phyloP scores from a whole-genome alignment of 2,888 invertebrate genomes.

The Aporophyla lueneburgensis region DNA sequence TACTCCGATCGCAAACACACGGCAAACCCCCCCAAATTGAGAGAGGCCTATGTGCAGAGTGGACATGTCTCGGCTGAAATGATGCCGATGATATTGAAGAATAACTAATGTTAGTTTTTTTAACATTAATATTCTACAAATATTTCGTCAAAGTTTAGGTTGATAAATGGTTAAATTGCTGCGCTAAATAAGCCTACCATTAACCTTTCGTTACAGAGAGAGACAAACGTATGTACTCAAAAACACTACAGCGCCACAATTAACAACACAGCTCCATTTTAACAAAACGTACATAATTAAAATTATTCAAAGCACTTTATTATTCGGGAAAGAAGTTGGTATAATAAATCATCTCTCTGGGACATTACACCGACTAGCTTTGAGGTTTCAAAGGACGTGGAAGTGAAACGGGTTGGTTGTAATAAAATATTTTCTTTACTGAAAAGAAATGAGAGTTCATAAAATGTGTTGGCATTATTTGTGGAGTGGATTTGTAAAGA shows the following conservation, averaged over 20 bases:
- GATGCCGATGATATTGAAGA: too few relatives aligned
- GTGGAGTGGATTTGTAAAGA: conserved; percentile 12
- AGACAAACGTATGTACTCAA: too few relatives aligned
- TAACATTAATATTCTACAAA: too few relatives aligned
- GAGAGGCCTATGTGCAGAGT: too few relatives aligned
- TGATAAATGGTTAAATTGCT: too few relatives aligned
- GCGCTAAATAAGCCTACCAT: too few relatives aligned
- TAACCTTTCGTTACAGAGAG: too few relatives aligned
- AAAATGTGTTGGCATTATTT: conserved; percentile 38
- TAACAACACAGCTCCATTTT: conserved; percentile 20
- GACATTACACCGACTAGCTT: conserved; percentile 24
- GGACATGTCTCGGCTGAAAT: too few relatives aligned
- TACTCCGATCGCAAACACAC: too few relatives aligned
- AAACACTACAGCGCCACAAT: conserved; percentile 18
- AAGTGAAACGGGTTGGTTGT: conserved; percentile 39
- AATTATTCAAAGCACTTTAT: conserved; percentile 32
- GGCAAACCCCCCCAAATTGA: too few relatives aligned
- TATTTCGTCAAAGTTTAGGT: too few relatives aligned
- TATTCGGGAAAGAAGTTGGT: conserved; percentile 36
- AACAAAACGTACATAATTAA: conserved; percentile 21
- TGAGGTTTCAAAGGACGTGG: conserved; percentile 33
- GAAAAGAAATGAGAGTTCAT: conserved; percentile 18
- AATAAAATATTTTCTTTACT: conserved; percentile 32
- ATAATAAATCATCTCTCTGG: conserved; percentile 43
- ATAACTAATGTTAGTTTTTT: too few relatives aligned